Percentiles rank a stretch among this genome's conserved stretches.
These are phyloP conservation scores for Hyles euphorbiae DNA, from an alignment of 1,140 invertebrate species.

Conservation along the genomic window DNA sequence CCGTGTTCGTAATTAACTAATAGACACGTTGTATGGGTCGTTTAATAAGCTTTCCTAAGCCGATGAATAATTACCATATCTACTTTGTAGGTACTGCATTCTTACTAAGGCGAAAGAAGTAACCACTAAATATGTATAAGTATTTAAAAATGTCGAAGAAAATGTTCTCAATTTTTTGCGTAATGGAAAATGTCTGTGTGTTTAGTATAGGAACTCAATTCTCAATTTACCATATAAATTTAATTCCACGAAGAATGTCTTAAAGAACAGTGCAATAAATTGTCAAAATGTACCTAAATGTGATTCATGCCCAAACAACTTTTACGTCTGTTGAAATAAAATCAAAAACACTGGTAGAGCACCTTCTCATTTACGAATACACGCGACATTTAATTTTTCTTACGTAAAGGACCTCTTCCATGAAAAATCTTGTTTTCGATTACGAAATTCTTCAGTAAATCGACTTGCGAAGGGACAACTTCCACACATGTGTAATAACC, in stretches of 20 bases:
- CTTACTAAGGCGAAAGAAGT: no score
- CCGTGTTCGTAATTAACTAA: constrained; percentile 7
- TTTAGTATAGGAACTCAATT: no score
- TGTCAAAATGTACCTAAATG: constrained; percentile 1
- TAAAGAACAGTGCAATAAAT: no score
- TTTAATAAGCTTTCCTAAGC: constrained; percentile 1
- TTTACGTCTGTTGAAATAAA: constrained; percentile 3
- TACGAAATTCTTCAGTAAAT: constrained; percentile 1
- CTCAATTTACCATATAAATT: no score
- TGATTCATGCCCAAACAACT: constrained; percentile 6
- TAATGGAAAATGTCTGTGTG: no score
- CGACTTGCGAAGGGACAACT: neutral
- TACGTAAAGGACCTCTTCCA: constrained; percentile 8
- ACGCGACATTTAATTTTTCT: constrained; percentile 4
- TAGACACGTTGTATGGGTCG: neutral
- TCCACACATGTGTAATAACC: neutral
- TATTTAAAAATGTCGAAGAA: no score
- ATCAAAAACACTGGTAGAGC: neutral
- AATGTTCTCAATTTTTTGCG: no score
- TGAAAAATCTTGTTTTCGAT: constrained; percentile 5
- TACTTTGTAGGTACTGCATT: neutral
- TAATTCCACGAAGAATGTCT: no score
- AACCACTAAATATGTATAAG: no score
- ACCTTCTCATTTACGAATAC: neutral
- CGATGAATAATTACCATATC: neutral